Conservation (phyloP, 2,888 invertebrate genomes). For the Drosophila borealis region DNA sequence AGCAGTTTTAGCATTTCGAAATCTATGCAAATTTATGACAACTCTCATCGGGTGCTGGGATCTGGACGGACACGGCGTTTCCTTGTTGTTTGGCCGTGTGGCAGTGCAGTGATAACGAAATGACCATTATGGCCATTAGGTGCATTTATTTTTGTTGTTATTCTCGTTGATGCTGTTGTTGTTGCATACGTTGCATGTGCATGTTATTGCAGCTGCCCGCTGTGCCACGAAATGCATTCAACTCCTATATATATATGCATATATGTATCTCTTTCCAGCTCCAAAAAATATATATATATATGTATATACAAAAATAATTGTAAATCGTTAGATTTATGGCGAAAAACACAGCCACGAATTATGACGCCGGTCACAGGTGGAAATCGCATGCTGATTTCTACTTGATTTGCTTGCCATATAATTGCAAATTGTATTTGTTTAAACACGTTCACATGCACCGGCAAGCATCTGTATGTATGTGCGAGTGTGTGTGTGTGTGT, state of each 20-base stretch:
- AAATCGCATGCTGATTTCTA: constrained; percentile 79
- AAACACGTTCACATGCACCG: constrained; percentile 68
- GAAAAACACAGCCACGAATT: constrained; percentile 79
- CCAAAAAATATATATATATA: constrained; percentile 9
- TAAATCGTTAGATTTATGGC: constrained; percentile 80
- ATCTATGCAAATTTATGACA: constrained; percentile 76
- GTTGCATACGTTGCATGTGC: constrained; percentile 54
- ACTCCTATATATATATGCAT: constrained; percentile 17
- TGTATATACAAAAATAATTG: constrained; percentile 64
- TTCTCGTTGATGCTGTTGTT: constrained; percentile 37
- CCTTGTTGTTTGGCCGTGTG: constrained; percentile 56
- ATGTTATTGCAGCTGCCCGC: constrained; percentile 71
- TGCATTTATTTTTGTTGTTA: constrained; percentile 57
- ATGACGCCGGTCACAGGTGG: constrained; percentile 80
- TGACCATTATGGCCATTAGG: constrained; percentile 76
- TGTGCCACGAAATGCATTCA: constrained; percentile 76
- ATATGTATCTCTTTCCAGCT: background rate
- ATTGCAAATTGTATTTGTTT: constrained; percentile 79
- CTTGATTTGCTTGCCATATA: constrained; percentile 80
- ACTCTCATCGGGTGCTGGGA: constrained; percentile 23
- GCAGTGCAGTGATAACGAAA: constrained; percentile 68
- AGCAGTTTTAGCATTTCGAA: constrained; percentile 70
- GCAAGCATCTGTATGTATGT: background rate
- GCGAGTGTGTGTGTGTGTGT: constrained; percentile 18
- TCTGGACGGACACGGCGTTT: constrained; percentile 46